These are phyloP conservation scores for Hydroisotoma schaefferi DNA, from an alignment of 2,888 invertebrate genomes.

Conservation along the genomic window DNA sequence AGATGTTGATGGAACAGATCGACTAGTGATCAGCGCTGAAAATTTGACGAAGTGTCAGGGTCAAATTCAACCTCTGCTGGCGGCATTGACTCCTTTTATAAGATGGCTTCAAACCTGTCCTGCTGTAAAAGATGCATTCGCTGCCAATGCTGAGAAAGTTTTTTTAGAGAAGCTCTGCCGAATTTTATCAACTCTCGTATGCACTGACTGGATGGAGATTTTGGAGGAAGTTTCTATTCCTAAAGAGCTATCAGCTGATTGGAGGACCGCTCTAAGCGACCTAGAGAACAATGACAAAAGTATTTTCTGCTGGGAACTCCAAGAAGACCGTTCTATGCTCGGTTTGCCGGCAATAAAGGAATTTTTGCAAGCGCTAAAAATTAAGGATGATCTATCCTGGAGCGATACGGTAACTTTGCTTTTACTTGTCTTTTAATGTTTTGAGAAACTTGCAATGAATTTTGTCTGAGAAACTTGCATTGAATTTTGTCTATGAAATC, in stretches of 20 bases:
- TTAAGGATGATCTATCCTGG: conserved; percentile 1
- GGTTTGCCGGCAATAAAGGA: conserved; percentile 31
- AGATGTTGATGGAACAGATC: conserved; percentile 2
- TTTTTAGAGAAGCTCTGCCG: conserved; percentile 40
- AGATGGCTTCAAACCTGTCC: conserved; percentile 43
- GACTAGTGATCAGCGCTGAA: conserved; percentile 26
- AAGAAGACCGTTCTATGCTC: conserved; percentile 41
- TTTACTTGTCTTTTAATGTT: not conserved
- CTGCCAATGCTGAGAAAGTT: conserved; percentile 40
- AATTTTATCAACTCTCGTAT: conserved; percentile 35
- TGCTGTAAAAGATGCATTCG: conserved; percentile 41
- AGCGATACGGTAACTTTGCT: conserved; percentile 13
- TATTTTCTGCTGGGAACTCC: conserved; percentile 32
- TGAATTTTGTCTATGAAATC: not conserved
- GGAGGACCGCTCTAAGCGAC: conserved; percentile 15
- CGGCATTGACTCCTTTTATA: conserved; percentile 40
- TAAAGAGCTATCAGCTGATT: conserved; percentile 18
- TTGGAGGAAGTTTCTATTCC: not conserved
- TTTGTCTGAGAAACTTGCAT: not conserved
- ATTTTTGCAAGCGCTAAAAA: conserved; percentile 12
- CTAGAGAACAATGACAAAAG: not conserved
- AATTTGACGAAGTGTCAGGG: conserved; percentile 35
- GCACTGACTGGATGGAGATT: conserved; percentile 31
- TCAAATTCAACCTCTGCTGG: conserved; percentile 34
- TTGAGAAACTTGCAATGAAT: not conserved